Evolutionary conservation across 2,113 vertebrate species (phyloP), one percentile per base, ranked within the genome.

Genomic region (Bungarus multicinctus): DNA sequence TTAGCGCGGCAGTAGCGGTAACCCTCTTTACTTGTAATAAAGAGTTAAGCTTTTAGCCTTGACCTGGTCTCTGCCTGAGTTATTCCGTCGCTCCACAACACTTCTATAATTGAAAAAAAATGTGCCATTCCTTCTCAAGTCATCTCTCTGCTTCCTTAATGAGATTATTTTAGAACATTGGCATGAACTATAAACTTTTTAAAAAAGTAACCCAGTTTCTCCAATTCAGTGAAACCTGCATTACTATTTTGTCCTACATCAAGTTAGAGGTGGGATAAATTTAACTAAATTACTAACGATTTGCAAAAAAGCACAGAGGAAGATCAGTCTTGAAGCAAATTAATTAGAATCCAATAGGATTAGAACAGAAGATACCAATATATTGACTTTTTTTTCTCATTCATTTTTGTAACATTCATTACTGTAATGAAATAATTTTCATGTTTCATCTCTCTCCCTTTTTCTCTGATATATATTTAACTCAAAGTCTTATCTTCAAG

Each of bases 401-500:
- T 90, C 47, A 88, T 94, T 94, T 95, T 57, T 91, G 27, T 53
- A 45, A 5, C 52, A 89, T 20, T 22, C 18, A n/a, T 88, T 60
- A 90, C 34, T 89, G 74, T 69, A 3, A 2, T 92, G 92, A 86
- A 53, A 47, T 87, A 39, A 85, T 90, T 91, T 94, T 96, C 43
- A 20, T 91, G 90, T 93, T 91, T 92, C n/a, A 92, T 88, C 9
- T 55, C 55, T 92, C 18, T 55, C 50, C 85, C n/a, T 45, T 45
- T 45, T 45, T 11, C 69, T 18, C 85, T 92, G 74, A 86, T 93
- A 87, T 92, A 89, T 93, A 92, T 57, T 95, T 50, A 89, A 57
- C 90, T 90, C 94, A 92, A 94, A 91, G 85, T 52, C 2, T 96
- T 94, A 50, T 94, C 55, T 92, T 7, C 91, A 81, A 54, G 47